Percentiles rank a stretch among this genome's conserved stretches.
Evolutionary conservation across 1,140 invertebrate species (phyloP).

Genomic region (Drosophila aff.): DNA sequence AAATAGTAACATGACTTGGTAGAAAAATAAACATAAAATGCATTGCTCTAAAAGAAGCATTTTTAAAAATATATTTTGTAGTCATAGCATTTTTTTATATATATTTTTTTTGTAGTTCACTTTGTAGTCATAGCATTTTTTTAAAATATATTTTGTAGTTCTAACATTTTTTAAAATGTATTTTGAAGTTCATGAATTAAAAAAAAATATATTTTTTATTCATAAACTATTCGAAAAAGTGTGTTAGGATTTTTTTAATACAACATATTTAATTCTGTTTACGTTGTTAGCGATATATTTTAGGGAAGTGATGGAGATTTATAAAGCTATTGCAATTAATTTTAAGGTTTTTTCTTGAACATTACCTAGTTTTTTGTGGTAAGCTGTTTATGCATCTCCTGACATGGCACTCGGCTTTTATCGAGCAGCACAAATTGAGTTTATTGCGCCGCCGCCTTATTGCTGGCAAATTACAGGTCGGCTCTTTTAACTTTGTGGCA

Average conservation of each 20-base stretch:
- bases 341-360: fast-evolving
- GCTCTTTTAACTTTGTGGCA: constrained; percentile 83
- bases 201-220: neutral
- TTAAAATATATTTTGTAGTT: no score
- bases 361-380: neutral
- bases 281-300: neutral
- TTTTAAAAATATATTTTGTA: neutral
- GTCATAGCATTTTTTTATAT: no score
- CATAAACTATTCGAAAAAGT: neutral
- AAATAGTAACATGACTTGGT: no score
- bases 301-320: no score
- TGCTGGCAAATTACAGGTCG: constrained; percentile 83
- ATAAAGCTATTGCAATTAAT: no score
- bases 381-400: constrained; percentile 19
- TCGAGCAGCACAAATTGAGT: constrained; percentile 75
- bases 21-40: neutral
- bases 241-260: neutral
- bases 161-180: neutral
- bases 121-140: no score
- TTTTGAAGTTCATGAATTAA: no score
- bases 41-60: neutral
- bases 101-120: neutral
- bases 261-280: neutral
- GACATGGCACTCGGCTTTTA: constrained; percentile 67
- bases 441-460: constrained; percentile 82